Conservation (phyloP, 2,797 vertebrate species). For the Spinus pinus region DNA sequence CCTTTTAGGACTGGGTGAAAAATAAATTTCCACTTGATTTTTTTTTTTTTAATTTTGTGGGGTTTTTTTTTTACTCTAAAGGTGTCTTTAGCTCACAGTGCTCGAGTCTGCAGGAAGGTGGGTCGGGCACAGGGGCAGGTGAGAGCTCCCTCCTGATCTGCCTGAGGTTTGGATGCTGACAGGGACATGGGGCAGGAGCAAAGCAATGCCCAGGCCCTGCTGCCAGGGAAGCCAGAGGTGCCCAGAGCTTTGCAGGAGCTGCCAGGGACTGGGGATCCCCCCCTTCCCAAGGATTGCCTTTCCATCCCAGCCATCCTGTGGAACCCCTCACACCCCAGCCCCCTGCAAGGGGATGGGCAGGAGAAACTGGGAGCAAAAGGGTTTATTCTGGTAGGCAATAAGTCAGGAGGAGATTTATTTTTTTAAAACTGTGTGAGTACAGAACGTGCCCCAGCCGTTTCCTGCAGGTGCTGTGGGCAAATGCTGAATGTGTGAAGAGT, state of each 20-base stretch:
- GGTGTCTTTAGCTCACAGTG: neutral
- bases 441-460: neutral
- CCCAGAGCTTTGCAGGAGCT: neutral
- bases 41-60: too few relatives aligned
- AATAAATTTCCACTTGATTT: neutral
- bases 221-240: neutral
- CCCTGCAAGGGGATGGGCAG: rapidly evolving
- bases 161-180: neutral
- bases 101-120: neutral
- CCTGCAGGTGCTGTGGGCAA: neutral
- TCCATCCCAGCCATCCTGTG: neutral
- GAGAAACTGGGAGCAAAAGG: slow-evolving; percentile 20
- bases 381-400: slow-evolving; percentile 16
- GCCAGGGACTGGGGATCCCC: neutral
- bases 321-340: neutral
- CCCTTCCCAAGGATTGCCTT: neutral
- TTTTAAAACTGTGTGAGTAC: neutral
- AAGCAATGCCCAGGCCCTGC: neutral
- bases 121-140: neutral
- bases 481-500: slow-evolving; percentile 37
- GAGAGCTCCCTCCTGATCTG: neutral
- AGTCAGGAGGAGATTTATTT: slow-evolving; percentile 64
- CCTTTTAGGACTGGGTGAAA: neutral
- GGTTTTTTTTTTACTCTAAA: neutral
- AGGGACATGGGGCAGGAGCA: neutral